Evolutionary conservation across 2,888 invertebrate species (phyloP), one percentile per base, ranked within the genome.

Genomic region (Patella pellucida): DNA sequence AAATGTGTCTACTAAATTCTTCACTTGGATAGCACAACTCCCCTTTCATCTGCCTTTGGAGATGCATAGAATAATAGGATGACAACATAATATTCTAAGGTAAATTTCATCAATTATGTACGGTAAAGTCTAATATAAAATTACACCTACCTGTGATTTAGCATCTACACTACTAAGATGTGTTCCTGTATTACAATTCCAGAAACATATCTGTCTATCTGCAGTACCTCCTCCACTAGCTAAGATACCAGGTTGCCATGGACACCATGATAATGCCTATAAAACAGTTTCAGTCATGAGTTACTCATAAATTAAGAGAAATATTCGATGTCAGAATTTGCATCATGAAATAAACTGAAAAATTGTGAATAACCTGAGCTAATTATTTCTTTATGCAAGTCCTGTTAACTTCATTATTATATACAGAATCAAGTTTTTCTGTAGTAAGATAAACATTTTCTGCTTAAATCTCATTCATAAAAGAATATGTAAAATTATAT

Each of bases 141-240:
- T 16, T 11, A 50, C n/a, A 76, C 78, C 73, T 83, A 92, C 93
- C 90, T 98, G 97, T 15, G 97, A 97, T 89, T 96, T 96, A 0
- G 98, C 96, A 88, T 98, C 97, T 11, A 97, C 93, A 0, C 95
- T 94, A 90, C 95, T 95, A 15, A 96, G 91, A 86, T 95, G 94
- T 5, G 94, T 78, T 5, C 98, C 98, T 71, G 95, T 95, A 90
- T 90, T 91, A 76, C 90, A 90, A 86, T 93, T 93, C 93, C 93
- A 93, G 79, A 93, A 91, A 68, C 92, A 88, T 70, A 93, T 92
- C 76, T 94, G 95, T 79, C 98, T 93, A 92, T 99, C 98, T 2
- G 97, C 97, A 0, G 97, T 97, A 23, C 99, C 99, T 31, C 98
- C 99, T 11, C 99, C 99, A 78, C 96, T 96, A 0, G 98, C 98